These are phyloP conservation scores for Pavo muticus DNA, from an alignment of 2,113 vertebrate genomes.

Conservation along the genomic window DNA sequence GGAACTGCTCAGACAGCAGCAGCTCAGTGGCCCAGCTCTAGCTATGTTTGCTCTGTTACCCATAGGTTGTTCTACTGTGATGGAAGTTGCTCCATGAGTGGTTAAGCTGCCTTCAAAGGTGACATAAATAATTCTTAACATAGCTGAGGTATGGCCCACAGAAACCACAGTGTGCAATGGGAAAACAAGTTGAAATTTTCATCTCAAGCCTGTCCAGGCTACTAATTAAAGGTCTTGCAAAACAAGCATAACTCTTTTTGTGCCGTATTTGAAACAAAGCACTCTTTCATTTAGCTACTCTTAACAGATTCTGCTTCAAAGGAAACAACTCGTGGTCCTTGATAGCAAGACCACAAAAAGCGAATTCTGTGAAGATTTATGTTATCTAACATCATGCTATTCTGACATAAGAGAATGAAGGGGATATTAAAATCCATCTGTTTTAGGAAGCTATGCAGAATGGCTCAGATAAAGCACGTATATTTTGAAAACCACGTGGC, in stretches of 20 bases:
- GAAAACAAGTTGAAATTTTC: conserved; percentile 7
- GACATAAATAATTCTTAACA: neutral
- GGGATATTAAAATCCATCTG: neutral
- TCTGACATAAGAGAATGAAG: neutral
- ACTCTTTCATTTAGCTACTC: neutral
- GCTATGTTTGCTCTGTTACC: neutral
- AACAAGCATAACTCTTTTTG: neutral
- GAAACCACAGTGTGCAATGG: neutral
- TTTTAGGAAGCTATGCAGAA: neutral
- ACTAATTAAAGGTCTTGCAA: neutral
- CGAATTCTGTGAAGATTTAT: neutral
- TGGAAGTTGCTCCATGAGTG: neutral
- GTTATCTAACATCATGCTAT: neutral
- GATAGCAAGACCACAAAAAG: neutral
- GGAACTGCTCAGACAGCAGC: neutral
- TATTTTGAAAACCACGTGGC: neutral
- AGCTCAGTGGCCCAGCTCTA: neutral
- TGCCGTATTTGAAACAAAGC: neutral
- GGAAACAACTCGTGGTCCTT: neutral
- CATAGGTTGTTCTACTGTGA: accelerated
- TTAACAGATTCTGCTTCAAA: neutral
- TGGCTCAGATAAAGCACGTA: neutral
- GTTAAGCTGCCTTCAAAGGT: neutral
- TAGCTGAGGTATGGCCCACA: neutral
- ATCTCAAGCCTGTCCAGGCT: neutral